Percentiles rank a stretch among this genome's conserved stretches.
phyloP scores from a whole-genome alignment of 2,888 invertebrate species.

The Lasioglossum calceatum region DNA sequence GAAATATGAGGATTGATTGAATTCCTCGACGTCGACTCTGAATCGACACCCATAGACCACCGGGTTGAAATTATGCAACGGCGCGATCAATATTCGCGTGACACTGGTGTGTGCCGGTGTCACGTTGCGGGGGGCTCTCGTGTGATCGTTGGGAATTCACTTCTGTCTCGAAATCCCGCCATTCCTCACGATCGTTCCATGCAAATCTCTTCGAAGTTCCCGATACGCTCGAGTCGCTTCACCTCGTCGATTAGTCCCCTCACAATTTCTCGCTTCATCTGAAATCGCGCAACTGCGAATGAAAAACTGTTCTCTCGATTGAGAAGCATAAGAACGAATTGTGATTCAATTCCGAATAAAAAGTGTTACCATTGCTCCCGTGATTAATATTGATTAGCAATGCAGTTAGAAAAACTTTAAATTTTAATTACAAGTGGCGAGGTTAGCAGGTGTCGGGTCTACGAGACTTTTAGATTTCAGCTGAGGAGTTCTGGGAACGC shows the following conservation, averaged over 20 bases:
- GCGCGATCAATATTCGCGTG: slow-evolving; percentile 33
- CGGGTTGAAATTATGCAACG: slow-evolving; percentile 36
- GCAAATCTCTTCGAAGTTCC: background rate
- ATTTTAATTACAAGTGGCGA: background rate
- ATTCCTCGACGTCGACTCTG: slow-evolving; percentile 18
- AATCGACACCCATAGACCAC: slow-evolving; percentile 18
- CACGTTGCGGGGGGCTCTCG: background rate
- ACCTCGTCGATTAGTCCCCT: background rate
- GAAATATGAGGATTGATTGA: slow-evolving; percentile 26
- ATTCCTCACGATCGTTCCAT: background rate
- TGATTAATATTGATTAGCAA: too few species aligned
- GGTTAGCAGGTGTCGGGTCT: background rate
- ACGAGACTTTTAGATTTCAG: background rate
- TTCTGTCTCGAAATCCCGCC: background rate
- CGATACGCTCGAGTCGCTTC: background rate
- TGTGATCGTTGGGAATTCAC: slow-evolving; percentile 18
- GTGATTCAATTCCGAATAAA: background rate
- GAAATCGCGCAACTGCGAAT: background rate
- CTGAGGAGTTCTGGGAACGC: slow-evolving; percentile 14
- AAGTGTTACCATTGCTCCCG: background rate
- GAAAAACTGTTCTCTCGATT: background rate
- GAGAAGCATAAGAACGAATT: background rate
- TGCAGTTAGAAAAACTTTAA: too few species aligned
- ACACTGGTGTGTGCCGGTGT: slow-evolving; percentile 6
- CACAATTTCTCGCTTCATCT: background rate